Conservation (phyloP, 2,797 vertebrate genomes). For the Pristis pectinata region DNA sequence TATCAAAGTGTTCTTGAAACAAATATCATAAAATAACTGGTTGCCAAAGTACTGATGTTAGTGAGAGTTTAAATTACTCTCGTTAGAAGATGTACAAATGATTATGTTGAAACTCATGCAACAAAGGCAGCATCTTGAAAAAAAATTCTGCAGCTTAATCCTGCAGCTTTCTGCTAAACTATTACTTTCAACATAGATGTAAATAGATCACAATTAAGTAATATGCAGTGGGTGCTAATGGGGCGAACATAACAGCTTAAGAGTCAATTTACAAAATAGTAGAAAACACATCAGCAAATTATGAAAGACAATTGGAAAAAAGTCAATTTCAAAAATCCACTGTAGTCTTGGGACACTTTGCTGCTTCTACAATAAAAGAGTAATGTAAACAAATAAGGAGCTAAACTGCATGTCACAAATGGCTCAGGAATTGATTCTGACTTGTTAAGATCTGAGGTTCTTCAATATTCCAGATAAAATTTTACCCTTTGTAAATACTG, state of each 20-base stretch:
- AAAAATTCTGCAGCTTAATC: background rate
- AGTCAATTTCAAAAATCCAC: background rate
- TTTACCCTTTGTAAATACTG: background rate
- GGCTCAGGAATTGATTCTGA: background rate
- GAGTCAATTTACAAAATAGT: background rate
- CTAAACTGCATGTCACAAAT: background rate
- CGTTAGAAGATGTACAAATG: background rate
- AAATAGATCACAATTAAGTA: background rate
- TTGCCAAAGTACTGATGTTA: background rate
- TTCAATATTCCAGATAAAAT: background rate
- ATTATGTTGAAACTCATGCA: background rate
- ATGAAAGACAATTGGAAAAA: background rate
- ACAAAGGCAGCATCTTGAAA: background rate
- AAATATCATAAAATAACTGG: background rate
- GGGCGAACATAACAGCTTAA: background rate
- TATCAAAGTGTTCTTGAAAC: constrained; percentile 12
- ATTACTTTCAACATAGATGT: background rate
- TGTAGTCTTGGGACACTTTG: background rate
- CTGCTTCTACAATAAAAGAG: background rate
- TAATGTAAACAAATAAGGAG: background rate
- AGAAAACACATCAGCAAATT: background rate
- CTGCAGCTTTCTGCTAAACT: background rate
- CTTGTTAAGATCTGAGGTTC: background rate
- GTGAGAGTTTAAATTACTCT: background rate
- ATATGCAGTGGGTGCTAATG: background rate